Base-by-base conservation (phyloP, 2,797 vertebrate genomes). In the Thunnus albacares region DNA sequence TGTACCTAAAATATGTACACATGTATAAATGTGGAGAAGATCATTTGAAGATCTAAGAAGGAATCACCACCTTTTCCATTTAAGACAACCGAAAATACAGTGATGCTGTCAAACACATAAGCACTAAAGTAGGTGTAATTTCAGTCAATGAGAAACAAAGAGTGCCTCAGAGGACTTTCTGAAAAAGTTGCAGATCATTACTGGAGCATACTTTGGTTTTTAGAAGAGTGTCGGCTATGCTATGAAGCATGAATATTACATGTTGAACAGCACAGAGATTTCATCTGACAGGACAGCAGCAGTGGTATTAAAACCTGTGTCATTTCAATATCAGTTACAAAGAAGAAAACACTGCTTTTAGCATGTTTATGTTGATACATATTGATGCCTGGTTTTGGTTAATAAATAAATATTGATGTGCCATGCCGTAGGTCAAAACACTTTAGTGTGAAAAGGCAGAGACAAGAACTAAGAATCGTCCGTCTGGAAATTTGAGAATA, bases 401-500 rank as follows among this genome's bases (percentile, higher is more conserved):
- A 20, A 51, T 51, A 18, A 14, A 79, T 80, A 33, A 76, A 79
- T 76, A 79, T 81, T 61, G 60, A 59, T 77, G 47, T 52, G 24
- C 17, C 9, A n/a, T n/a, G 38, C 41, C 17, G 7, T 20, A 28
- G 74, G 52, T 53, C 12, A 18, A 47, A 4, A 47, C 45, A 47
- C 17, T 47, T 47, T 2, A 47, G 45, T 47, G 7, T 41, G 14
- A 28, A 38, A 49, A 28, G 26, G 14, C 3, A 41, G 2, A 51
- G 59, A 66, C 9, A 43, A 11, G 7, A 24, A 30, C 2, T 41
- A 6, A 24, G 26, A 56, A 41, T n/a, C 17, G 14, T 10, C 12
- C 8, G 13, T 26, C 17, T 61, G 35, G n/a, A 35, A 24, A 43
- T 43, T 28, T 22, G 52, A 9, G 30, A 64, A 49, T 17, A 11